Evolutionary conservation across 1,140 invertebrate genomes (phyloP).

Genomic region (Pseudomyrmex pallidus): DNA sequence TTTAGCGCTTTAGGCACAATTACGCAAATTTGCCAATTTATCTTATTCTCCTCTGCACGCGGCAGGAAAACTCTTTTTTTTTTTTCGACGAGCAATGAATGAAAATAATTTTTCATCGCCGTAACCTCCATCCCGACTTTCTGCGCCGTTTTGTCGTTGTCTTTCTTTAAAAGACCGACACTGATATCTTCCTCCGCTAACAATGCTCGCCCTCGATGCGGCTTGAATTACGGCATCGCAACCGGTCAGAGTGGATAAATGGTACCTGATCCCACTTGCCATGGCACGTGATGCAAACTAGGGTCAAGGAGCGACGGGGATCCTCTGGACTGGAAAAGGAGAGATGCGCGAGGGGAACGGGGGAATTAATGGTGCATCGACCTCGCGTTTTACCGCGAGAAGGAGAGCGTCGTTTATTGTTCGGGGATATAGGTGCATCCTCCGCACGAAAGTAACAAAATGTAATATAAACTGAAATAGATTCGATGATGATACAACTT

Average conservation of each 20-base stretch:
- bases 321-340: slow-evolving; percentile 63
- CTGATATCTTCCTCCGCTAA: slow-evolving; percentile 60
- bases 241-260: slow-evolving; percentile 70
- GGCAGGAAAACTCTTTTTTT: neutral
- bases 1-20: too few species aligned
- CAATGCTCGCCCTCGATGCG: slow-evolving; percentile 61
- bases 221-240: slow-evolving; percentile 69
- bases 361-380: slow-evolving; percentile 61
- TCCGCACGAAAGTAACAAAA: neutral
- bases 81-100: neutral
- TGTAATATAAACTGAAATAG: slow-evolving; percentile 9
- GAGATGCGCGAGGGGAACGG: too few species aligned
- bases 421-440: neutral
- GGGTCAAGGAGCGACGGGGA: slow-evolving; percentile 59
- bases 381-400: slow-evolving; percentile 12
- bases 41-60: too few species aligned
- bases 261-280: slow-evolving; percentile 65
- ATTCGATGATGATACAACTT: slow-evolving; percentile 5
- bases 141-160: neutral
- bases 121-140: neutral
- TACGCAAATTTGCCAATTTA: too few species aligned
- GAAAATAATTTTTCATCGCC: slow-evolving; percentile 11
- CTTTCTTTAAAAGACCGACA: slow-evolving; percentile 26
- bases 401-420: slow-evolving; percentile 30
- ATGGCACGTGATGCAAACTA: slow-evolving; percentile 67